Evolutionary conservation across 1,140 invertebrate genomes (phyloP), one percentile per base, ranked within the genome.

Genomic region (Micrasema longulum): DNA sequence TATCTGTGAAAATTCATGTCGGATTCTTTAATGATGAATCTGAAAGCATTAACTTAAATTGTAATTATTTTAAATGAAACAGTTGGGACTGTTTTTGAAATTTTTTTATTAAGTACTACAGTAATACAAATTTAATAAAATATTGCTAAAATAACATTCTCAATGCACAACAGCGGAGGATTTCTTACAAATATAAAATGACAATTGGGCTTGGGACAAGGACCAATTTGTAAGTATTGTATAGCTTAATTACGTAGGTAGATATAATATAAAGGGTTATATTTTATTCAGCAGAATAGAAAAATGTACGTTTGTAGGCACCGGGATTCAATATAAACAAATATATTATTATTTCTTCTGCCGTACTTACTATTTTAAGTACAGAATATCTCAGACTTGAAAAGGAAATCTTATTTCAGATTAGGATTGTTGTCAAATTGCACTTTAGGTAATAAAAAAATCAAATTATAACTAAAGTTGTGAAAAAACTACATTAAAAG

Each of bases 381-480:
- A 16, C n/a, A 67, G 48, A 12, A 45, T 67, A 23, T 43, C 52
- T 72, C 71, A 72, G 64, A 72, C 71, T 72, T 68, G 14, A 53
- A 48, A 18, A 31, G 38, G 63, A 53, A n/a, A 31, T 57, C 53
- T 41, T 71, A 60, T 53, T 62, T 53, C 55, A 38, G 55, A 68
- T 36, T 53, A 45, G 66, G 52, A 26, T 50, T 12, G 35, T 67
- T 62, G 60, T 63, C 20, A 20, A 72, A 72, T 71, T 68, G 71
- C 71, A 72, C 71, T 72, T 63, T 38, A 7, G 53, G 62, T 67
- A 31, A 38, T 11, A 31, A 7, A 31, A 7, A 31, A 31, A 55
- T 57, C 12, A 43, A 72, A 35, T 66, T 18, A 20, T 53, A 52
- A 31, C 52, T 26, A 12, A 26, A 12, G 11, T 16, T 16, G 36